These are phyloP conservation scores for Macrocentrus cingulum DNA, from an alignment of 1,140 invertebrate genomes.

Conservation along the genomic window DNA sequence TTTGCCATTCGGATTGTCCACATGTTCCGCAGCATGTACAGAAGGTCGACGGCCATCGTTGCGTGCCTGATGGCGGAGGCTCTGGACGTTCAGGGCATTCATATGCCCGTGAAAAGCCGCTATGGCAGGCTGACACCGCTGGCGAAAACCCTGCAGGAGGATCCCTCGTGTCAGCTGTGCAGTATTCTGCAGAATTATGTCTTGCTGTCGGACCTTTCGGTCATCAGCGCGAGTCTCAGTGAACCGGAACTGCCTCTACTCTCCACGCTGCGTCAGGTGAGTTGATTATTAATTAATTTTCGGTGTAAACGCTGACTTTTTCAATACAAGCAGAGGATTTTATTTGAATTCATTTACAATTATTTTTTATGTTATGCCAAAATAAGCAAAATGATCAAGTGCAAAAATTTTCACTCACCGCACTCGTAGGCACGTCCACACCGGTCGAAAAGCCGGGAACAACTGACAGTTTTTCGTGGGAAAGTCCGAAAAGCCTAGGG, in stretches of 20 bases:
- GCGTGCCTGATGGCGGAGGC: conserved; percentile 94
- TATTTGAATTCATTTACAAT: too few relatives aligned
- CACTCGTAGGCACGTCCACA: too few relatives aligned
- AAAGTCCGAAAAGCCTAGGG: too few relatives aligned
- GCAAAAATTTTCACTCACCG: too few relatives aligned
- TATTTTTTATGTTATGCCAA: too few relatives aligned
- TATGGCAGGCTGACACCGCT: conserved; percentile 86
- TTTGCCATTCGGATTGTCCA: conserved; percentile 80
- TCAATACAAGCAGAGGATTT: too few relatives aligned
- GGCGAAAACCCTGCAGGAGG: conserved; percentile 89
- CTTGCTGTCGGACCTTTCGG: conserved; percentile 70
- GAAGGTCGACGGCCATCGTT: conserved; percentile 81
- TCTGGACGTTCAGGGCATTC: conserved; percentile 79
- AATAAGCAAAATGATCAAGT: too few relatives aligned
- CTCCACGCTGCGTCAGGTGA: conserved; percentile 83
- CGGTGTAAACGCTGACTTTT: background rate
- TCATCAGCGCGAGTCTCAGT: conserved; percentile 82
- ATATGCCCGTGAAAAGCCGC: conserved; percentile 87
- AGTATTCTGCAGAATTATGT: conserved; percentile 86
- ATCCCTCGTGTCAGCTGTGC: conserved; percentile 93
- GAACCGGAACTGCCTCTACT: conserved; percentile 82
- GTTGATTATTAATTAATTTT: conserved; percentile 24
- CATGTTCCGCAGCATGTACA: conserved; percentile 74
- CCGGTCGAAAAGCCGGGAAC: too few relatives aligned
- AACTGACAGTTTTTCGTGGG: too few relatives aligned